Percentiles rank a stretch among this genome's conserved stretches.
Conservation (phyloP, 2,797 vertebrate species). For the Alca torda region DNA sequence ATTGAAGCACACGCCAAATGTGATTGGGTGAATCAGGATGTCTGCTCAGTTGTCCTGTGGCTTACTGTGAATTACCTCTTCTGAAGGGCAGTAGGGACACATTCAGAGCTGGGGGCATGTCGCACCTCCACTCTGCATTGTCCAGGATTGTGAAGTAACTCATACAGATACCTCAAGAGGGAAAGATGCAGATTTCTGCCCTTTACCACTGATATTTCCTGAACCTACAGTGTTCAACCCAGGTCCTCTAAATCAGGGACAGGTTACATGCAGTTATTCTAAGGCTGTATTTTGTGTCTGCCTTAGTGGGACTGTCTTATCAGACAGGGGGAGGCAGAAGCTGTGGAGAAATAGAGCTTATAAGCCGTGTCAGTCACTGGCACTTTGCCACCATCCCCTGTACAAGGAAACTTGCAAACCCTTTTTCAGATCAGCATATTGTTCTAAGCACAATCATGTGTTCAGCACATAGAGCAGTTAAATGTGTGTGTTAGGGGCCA, state of each 20-base stretch:
- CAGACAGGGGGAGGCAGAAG: neutral
- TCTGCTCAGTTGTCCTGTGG: neutral
- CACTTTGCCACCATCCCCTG: neutral
- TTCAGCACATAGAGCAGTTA: neutral
- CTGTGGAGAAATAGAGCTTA: neutral
- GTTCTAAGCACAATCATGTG: constrained; percentile 11
- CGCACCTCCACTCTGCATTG: neutral
- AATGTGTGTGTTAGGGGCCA: neutral
- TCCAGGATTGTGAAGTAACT: neutral
- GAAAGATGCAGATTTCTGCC: neutral
- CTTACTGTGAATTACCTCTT: neutral
- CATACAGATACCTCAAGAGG: neutral
- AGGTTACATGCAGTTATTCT: neutral
- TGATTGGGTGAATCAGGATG: neutral
- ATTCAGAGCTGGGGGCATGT: neutral
- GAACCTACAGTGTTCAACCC: neutral
- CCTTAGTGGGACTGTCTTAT: neutral
- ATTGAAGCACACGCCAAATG: neutral
- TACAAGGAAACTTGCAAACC: neutral
- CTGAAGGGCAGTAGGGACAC: neutral
- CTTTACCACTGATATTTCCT: neutral
- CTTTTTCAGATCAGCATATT: neutral
- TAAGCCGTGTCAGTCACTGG: rapidly evolving
- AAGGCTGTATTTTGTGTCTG: neutral
- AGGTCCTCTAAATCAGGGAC: neutral